Evolutionary conservation across 2,113 vertebrate genomes (phyloP).

Genomic region (Circaetus gallicus): DNA sequence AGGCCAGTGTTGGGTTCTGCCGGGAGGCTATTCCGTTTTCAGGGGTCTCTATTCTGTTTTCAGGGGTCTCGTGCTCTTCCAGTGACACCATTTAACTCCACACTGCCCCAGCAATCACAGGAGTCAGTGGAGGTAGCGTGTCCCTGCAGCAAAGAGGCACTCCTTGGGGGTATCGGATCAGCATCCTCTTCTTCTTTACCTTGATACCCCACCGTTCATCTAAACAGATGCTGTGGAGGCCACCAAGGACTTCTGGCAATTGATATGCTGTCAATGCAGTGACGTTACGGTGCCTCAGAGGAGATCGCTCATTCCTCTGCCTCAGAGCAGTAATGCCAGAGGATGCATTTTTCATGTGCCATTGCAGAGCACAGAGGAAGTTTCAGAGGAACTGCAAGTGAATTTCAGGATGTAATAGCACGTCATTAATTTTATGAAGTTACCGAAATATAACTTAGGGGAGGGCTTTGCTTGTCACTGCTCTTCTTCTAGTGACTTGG

Average conservation of each 20-base stretch:
- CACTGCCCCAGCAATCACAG: accelerated
- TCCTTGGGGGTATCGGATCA: background rate
- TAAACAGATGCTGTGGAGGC: background rate
- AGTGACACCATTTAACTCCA: background rate
- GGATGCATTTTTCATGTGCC: background rate
- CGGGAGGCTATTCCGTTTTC: background rate
- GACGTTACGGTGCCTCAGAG: background rate
- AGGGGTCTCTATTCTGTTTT: background rate
- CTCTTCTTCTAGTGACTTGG: background rate
- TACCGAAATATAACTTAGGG: background rate
- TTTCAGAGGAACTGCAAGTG: background rate
- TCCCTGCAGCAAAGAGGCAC: background rate
- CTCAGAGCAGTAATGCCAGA: background rate
- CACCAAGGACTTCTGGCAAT: background rate
- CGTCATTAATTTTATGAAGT: background rate
- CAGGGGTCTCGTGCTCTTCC: background rate
- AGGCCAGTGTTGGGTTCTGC: background rate
- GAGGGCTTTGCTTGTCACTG: background rate
- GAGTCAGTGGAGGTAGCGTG: background rate
- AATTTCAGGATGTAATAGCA: background rate
- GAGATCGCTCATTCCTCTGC: background rate
- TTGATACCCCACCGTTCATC: accelerated
- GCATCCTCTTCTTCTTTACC: background rate
- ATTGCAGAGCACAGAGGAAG: background rate
- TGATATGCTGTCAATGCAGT: background rate